Conservation (phyloP, 2,888 invertebrate species). For the Acholoe squamosa region DNA sequence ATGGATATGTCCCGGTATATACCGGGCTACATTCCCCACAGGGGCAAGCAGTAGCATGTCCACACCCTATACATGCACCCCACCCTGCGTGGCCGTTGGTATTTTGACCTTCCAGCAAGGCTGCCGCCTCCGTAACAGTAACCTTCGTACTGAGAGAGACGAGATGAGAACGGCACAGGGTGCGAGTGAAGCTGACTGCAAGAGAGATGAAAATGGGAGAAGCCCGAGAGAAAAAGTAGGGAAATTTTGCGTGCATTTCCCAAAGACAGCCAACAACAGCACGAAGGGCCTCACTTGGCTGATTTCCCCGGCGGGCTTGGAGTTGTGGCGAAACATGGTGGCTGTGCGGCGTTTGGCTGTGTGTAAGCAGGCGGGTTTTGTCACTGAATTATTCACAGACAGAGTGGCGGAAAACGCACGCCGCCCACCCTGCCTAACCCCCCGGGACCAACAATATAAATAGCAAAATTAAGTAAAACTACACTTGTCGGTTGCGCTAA, state of each 20-base stretch:
- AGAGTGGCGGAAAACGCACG: constrained; percentile 32
- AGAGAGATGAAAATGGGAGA: neutral
- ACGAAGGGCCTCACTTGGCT: constrained; percentile 17
- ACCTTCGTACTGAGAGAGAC: neutral
- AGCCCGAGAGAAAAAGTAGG: neutral
- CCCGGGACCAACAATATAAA: constrained; percentile 9
- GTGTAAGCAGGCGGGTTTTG: constrained; percentile 9
- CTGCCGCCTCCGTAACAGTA: neutral
- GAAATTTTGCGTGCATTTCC: constrained; percentile 13
- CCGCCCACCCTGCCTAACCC: neutral
- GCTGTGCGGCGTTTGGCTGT: neutral
- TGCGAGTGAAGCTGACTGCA: neutral
- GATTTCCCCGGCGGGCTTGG: neutral
- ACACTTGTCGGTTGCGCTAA: neutral
- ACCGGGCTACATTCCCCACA: too few relatives aligned
- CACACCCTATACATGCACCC: too few relatives aligned
- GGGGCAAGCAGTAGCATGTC: too few relatives aligned
- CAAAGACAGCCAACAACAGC: neutral
- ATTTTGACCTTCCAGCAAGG: neutral
- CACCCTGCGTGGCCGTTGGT: neutral
- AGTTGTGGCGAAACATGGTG: neutral
- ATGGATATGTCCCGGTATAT: too few relatives aligned
- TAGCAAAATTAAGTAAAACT: constrained; percentile 41
- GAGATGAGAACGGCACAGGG: neutral
- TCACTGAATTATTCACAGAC: neutral